Evolutionary conservation across 2,797 vertebrate genomes (phyloP).

Genomic region (Buphagus erythrorhynchus): DNA sequence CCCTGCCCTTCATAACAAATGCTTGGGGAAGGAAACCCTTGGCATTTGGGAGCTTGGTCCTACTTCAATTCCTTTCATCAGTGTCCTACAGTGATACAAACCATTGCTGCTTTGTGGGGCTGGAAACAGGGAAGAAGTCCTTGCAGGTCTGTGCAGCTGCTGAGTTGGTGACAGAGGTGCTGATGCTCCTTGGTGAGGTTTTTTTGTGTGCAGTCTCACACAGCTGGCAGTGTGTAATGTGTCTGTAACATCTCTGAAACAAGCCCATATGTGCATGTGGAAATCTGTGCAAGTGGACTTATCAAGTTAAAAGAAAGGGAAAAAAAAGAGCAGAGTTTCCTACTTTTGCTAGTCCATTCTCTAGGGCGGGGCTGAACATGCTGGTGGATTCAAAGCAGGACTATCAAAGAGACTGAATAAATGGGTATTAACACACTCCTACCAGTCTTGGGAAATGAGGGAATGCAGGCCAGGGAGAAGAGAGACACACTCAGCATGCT

Average conservation of each 20-base stretch:
- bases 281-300: not conserved
- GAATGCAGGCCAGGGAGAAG: not conserved
- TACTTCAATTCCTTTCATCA: not conserved
- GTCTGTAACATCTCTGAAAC: not conserved
- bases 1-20: not conserved
- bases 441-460: not conserved
- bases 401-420: not conserved
- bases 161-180: not conserved
- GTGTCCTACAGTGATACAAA: not conserved
- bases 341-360: not conserved
- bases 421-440: not conserved
- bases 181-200: not conserved
- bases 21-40: not conserved
- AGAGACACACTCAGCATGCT: not conserved
- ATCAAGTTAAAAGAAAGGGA: not conserved
- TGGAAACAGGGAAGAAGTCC: not conserved
- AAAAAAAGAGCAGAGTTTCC: not conserved
- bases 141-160: not conserved
- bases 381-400: not conserved
- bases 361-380: not conserved
- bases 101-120: not conserved
- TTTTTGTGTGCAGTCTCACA: not conserved
- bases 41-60: not conserved
- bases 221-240: fast-evolving
- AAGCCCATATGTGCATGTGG: fast-evolving